These are phyloP conservation scores for Drosophila melanica DNA, from an alignment of 1,140 invertebrate genomes.

Conservation along the genomic window DNA sequence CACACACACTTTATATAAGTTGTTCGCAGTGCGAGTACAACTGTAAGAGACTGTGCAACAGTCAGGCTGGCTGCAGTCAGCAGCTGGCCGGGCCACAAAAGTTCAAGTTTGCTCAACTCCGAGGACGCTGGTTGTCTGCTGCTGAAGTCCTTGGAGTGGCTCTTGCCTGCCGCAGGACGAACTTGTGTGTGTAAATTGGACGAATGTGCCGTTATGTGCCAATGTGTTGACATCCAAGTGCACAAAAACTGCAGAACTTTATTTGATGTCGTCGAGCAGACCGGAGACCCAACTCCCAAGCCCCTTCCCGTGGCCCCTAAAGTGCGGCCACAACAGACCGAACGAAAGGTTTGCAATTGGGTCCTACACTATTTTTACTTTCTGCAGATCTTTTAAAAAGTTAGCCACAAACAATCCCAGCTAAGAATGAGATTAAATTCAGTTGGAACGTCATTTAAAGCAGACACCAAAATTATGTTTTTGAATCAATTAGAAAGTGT, in stretches of 20 bases:
- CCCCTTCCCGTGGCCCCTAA: not conserved
- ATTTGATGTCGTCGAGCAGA: constrained; percentile 47
- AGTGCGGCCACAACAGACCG: constrained; percentile 51
- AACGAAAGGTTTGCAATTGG: constrained; percentile 41
- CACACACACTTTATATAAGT: constrained; percentile 8
- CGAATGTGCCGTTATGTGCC: constrained; percentile 78
- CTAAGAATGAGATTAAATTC: not conserved
- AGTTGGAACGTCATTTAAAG: not conserved
- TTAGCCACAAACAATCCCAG: constrained; percentile 19
- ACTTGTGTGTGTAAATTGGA: constrained; percentile 77
- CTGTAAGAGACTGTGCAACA: constrained; percentile 58
- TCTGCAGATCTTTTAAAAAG: constrained; percentile 24
- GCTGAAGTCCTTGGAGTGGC: constrained; percentile 61
- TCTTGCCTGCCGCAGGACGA: constrained; percentile 31
- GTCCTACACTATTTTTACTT: constrained; percentile 16
- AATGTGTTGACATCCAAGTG: constrained; percentile 80
- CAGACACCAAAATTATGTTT: not conserved
- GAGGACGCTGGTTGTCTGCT: constrained; percentile 60
- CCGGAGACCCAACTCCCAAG: not conserved
- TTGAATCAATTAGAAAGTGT: not conserved
- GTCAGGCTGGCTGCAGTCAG: constrained; percentile 35
- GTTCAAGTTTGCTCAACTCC: constrained; percentile 72
- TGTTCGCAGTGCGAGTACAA: constrained; percentile 20
- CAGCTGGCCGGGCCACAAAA: constrained; percentile 70
- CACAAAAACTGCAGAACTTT: constrained; percentile 60